Conservation (phyloP, 2,888 invertebrate genomes). For the Apotomis betuletana region DNA sequence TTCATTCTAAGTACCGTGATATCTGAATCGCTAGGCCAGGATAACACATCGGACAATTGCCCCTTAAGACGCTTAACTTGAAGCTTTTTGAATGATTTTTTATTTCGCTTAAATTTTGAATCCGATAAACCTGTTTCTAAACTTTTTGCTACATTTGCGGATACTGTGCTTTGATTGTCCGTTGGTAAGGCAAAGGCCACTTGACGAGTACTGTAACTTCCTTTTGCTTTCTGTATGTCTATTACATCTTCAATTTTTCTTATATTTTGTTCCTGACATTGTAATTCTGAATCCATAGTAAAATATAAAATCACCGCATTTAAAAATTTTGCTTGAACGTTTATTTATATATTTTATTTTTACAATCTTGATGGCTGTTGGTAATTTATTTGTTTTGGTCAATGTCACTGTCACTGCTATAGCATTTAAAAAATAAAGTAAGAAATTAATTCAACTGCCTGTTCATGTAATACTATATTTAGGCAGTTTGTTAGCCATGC, state of each 20-base stretch:
- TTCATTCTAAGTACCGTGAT: constrained; percentile 83
- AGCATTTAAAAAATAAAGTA: background rate
- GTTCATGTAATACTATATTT: too few relatives aligned
- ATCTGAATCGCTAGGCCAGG: constrained; percentile 85
- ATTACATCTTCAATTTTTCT: constrained; percentile 77
- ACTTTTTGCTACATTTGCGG: constrained; percentile 61
- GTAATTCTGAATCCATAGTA: constrained; percentile 58
- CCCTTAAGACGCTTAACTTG: constrained; percentile 58
- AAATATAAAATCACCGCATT: constrained; percentile 44
- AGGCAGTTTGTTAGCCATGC: background rate
- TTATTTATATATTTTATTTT: constrained; percentile 46
- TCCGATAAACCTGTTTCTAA: constrained; percentile 66
- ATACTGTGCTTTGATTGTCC: constrained; percentile 57
- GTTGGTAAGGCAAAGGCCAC: constrained; percentile 68
- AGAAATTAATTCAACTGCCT: too few relatives aligned
- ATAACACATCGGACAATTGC: constrained; percentile 63
- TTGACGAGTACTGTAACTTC: constrained; percentile 64
- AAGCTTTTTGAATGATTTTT: constrained; percentile 61
- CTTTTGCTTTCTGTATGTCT: constrained; percentile 75
- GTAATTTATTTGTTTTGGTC: constrained; percentile 21
- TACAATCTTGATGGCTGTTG: constrained; percentile 55
- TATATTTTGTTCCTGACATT: constrained; percentile 57
- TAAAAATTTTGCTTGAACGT: constrained; percentile 57
- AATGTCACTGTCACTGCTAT: constrained; percentile 49
- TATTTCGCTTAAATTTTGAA: constrained; percentile 52